Evolutionary conservation across 2,113 vertebrate genomes (phyloP).

Genomic region (Astatotilapia flaviijosephi): DNA sequence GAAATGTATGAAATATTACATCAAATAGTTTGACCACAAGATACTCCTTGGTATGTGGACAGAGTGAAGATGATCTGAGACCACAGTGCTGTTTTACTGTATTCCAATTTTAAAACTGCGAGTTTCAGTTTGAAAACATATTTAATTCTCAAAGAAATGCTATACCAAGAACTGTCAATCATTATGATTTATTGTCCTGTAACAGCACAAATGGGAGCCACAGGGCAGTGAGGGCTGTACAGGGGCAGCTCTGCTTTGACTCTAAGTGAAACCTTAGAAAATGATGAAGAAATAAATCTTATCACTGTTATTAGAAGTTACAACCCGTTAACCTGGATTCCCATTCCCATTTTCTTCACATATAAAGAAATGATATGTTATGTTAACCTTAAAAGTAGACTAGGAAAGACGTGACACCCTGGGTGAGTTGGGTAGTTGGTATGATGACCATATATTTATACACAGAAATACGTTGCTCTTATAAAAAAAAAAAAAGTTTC

Average conservation of each 20-base stretch:
- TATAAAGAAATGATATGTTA: not conserved
- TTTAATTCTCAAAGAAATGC: not conserved
- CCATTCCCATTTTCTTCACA: not conserved
- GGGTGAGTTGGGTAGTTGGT: not conserved
- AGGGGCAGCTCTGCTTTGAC: not conserved
- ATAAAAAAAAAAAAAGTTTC: not conserved
- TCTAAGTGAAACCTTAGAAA: not conserved
- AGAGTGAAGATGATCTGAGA: not conserved
- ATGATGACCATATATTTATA: not conserved
- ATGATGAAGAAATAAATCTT: not conserved
- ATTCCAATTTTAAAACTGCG: not conserved
- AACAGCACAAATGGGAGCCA: not conserved
- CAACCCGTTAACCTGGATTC: not conserved
- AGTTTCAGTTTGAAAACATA: not conserved
- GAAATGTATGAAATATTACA: constrained; percentile 28
- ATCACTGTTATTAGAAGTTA: not conserved
- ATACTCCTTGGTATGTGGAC: not conserved
- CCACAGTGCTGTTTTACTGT: not conserved
- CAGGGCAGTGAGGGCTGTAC: not conserved
- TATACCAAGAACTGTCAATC: not conserved
- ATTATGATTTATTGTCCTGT: not conserved
- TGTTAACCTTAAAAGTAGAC: not conserved
- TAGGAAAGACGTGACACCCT: not conserved
- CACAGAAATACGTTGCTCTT: not conserved
- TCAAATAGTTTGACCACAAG: constrained; percentile 25